These are phyloP conservation scores for Thalassoma bifasciatum DNA, from an alignment of 2,113 vertebrate genomes.

Conservation along the genomic window DNA sequence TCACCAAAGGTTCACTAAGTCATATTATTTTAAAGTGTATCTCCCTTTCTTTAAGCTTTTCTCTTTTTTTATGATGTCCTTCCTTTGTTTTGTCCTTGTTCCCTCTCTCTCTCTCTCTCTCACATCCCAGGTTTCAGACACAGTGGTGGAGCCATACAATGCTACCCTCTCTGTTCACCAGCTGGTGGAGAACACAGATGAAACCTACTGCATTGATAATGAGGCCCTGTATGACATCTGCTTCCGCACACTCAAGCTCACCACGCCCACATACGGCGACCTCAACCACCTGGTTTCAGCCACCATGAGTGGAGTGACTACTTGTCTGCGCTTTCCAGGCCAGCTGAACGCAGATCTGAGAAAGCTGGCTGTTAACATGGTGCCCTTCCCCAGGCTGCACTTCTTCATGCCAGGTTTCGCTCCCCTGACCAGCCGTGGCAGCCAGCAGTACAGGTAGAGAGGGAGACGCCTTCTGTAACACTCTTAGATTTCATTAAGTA, in stretches of 20 bases:
- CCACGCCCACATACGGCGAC: conserved; percentile 80
- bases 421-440: conserved; percentile 68
- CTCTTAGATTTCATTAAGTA: too few relatives aligned
- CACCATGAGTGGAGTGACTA: conserved; percentile 94
- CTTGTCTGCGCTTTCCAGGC: conserved; percentile 90
- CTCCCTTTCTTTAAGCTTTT: too few relatives aligned
- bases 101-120: too few relatives aligned
- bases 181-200: conserved; percentile 76
- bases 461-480: accelerated
- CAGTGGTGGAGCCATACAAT: conserved; percentile 73
- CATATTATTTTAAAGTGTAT: too few relatives aligned
- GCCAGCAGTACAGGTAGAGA: conserved; percentile 71
- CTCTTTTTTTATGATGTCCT: too few relatives aligned
- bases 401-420: conserved; percentile 77
- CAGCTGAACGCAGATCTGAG: conserved; percentile 92
- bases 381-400: conserved; percentile 73
- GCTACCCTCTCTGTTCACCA: conserved; percentile 73
- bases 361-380: conserved; percentile 87
- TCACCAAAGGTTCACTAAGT: too few relatives aligned
- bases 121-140: conserved; percentile 66
- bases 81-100: too few relatives aligned
- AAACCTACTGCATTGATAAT: conserved; percentile 76
- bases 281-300: conserved; percentile 92
- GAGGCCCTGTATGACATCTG: conserved; percentile 77
- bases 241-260: conserved; percentile 72